phyloP scores from a whole-genome alignment of 2,797 vertebrate species.

The Pterois miles region DNA sequence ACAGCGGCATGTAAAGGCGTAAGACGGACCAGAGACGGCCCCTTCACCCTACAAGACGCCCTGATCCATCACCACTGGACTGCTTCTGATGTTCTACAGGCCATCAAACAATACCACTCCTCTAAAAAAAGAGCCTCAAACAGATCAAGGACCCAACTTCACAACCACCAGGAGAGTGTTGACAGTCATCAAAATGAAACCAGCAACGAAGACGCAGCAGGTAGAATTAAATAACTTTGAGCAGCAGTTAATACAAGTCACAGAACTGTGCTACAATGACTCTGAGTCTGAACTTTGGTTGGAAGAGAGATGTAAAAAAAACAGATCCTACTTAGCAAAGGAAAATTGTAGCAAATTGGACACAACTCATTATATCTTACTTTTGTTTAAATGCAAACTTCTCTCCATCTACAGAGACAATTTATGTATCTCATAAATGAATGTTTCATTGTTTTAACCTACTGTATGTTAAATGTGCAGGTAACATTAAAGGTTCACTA shows the following conservation, averaged over 20 bases:
- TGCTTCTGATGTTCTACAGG: conserved; percentile 77
- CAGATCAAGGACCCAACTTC: background rate
- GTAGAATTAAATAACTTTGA: background rate
- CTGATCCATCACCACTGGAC: conserved; percentile 89
- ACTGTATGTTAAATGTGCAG: background rate
- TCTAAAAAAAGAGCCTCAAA: conserved; percentile 36
- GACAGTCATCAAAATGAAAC: conserved; percentile 5
- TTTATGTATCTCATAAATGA: background rate
- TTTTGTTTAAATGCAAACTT: background rate
- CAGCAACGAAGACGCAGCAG: background rate
- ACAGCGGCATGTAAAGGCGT: conserved; percentile 88
- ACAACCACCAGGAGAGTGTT: background rate
- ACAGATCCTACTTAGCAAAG: background rate
- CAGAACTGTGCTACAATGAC: background rate
- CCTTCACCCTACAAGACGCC: conserved; percentile 86
- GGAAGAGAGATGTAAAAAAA: background rate
- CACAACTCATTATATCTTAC: background rate
- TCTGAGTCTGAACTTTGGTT: background rate
- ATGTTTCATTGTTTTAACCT: background rate
- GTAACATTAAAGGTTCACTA: background rate
- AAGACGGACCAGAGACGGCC: conserved; percentile 87
- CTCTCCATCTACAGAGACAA: background rate
- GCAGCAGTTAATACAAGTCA: background rate
- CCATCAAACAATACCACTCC: conserved; percentile 72
- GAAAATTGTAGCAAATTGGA: background rate